phyloP scores from a whole-genome alignment of 2,113 vertebrate species.

The Sebastes schlegelii region DNA sequence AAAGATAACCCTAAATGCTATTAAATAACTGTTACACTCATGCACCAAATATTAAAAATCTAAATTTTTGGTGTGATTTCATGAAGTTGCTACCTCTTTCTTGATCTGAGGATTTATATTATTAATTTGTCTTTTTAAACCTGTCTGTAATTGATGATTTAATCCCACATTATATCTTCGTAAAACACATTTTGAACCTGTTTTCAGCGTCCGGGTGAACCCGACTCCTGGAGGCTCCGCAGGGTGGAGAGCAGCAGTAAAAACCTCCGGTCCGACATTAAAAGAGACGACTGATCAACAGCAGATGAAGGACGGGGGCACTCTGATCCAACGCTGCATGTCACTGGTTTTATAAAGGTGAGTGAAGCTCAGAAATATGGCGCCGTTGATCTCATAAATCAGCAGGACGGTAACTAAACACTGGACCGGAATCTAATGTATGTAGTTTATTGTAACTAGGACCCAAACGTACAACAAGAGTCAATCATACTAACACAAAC shows the following conservation, averaged over 20 bases:
- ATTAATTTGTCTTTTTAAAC: neutral
- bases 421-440: conserved; percentile 4
- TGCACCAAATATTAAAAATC: neutral
- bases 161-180: neutral
- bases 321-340: conserved; percentile 46
- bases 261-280: conserved; percentile 40
- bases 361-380: conserved; percentile 61
- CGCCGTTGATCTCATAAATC: conserved; percentile 68
- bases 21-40: neutral
- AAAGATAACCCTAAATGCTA: neutral
- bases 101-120: neutral
- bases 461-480: neutral
- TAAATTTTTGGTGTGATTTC: neutral
- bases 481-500: neutral
- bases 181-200: conserved; percentile 3
- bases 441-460: neutral
- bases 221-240: conserved; percentile 34
- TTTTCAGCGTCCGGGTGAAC: conserved; percentile 22
- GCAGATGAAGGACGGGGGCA: conserved; percentile 68
- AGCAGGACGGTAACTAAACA: conserved; percentile 61
- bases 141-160: neutral
- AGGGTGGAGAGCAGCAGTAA: conserved; percentile 54
- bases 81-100: neutral
- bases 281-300: conserved; percentile 68
- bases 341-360: conserved; percentile 57